Base-by-base conservation (phyloP, 2,113 vertebrate species). In the Rhadina sibilatrix region DNA sequence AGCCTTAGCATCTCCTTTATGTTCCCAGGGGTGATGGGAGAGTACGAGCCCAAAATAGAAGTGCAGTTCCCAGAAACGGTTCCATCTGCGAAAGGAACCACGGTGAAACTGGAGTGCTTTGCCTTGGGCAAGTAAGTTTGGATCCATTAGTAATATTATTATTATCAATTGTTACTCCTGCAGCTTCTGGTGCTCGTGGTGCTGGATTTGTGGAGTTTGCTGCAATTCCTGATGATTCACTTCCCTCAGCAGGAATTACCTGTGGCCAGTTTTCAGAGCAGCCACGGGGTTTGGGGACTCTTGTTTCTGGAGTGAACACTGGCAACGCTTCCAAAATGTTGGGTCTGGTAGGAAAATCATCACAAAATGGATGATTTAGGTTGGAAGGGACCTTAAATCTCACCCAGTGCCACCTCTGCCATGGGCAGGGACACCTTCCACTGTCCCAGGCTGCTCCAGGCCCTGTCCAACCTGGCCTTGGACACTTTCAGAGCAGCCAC, bases 1-100 rank as follows among this genome's bases (percentile, higher is more conserved):
- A 92, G 88, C 83, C 63, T 97, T 27, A 91, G 69, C 79, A 42
- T 79, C 79, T 90, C 88, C 92, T 97, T 78, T 96, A 38, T 97
- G 46, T 97, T 94, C 79, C 83, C 98, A 99, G 99, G 99, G 95
- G 98, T 99, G 86, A 99, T 99, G 99, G 99, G 99, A 60, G 99
- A 99, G 98, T 99, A 99, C 7, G 99, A 99, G 95, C 99, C 99
- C 74, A 99, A 99, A 98, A 99, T 99, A 97, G 99, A 99, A 98
- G 99, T 99, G 84, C 99, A 99, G 96, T 99, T 99, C 97, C 99
- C 99, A 84, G 99, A 99, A 94, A 97, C 97, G 0, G 98, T 99
- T 85, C 98, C 99, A 4, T 98, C 99, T 35, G 98, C 99, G 11
- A 99, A 98, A 97, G 99, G 99, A 96, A 98, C 99, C 70, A 99